Evolutionary conservation across 2,888 invertebrate species (phyloP).

Genomic region (Halictus quadricinctus): DNA sequence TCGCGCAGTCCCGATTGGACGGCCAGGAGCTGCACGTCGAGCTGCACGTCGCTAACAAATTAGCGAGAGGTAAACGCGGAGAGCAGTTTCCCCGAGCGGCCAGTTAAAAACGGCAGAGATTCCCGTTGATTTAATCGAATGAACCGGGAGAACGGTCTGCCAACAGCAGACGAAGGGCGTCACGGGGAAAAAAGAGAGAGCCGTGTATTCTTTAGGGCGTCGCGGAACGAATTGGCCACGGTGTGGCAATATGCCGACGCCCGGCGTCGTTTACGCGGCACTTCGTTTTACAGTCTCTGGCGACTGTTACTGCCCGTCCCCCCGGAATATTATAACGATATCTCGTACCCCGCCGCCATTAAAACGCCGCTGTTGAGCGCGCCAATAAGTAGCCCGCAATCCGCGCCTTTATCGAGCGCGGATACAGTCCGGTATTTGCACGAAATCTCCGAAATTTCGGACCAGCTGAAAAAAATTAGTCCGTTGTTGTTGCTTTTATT

Average conservation of each 20-base stretch:
- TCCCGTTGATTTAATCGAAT: constrained; percentile 43
- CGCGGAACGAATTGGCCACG: constrained; percentile 51
- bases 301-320: constrained; percentile 43
- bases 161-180: constrained; percentile 10
- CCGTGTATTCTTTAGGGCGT: constrained; percentile 41
- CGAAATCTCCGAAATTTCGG: background rate
- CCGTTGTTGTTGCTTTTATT: background rate
- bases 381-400: constrained; percentile 3
- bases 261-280: constrained; percentile 56
- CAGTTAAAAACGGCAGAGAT: constrained; percentile 12
- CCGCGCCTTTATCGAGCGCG: background rate
- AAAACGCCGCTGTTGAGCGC: background rate
- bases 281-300: constrained; percentile 57
- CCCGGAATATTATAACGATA: constrained; percentile 49
- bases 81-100: constrained; percentile 1
- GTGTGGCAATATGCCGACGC: constrained; percentile 52
- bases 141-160: constrained; percentile 23
- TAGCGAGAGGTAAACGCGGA: background rate
- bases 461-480: background rate
- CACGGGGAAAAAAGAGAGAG: constrained; percentile 1
- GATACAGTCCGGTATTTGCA: background rate
- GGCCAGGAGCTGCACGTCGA: background rate
- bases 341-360: background rate
- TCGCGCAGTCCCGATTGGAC: background rate
- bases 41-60: constrained; percentile 1